phyloP scores from a whole-genome alignment of 2,113 vertebrate genomes.

The Opisthocomus hoazin region DNA sequence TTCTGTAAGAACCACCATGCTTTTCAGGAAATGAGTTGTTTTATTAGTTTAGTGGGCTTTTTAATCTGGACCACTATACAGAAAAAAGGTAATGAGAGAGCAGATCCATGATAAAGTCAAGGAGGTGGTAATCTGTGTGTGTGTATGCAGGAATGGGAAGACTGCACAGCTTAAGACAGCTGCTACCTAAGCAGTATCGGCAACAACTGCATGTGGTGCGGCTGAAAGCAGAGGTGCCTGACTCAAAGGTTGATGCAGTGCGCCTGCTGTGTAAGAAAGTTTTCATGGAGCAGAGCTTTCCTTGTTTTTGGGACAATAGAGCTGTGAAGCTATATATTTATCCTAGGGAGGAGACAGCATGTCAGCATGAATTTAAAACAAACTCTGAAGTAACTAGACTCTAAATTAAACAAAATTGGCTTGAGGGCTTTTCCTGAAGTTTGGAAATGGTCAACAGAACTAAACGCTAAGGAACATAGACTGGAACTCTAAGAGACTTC shows the following conservation, averaged over 20 bases:
- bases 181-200: background rate
- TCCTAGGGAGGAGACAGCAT: background rate
- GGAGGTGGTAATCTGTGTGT: background rate
- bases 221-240: background rate
- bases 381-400: background rate
- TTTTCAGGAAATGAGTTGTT: background rate
- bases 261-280: background rate
- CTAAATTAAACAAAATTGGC: background rate
- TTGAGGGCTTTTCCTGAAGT: background rate
- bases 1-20: background rate
- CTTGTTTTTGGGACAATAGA: background rate
- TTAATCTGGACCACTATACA: background rate
- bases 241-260: background rate
- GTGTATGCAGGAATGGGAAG: background rate
- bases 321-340: background rate
- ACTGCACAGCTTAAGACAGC: background rate
- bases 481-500: background rate
- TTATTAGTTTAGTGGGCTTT: background rate
- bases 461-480: background rate
- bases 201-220: background rate
- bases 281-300: background rate
- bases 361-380: background rate
- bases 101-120: background rate
- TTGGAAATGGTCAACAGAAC: background rate
- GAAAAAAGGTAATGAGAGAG: background rate